These are phyloP conservation scores for Burhinus bistriatus DNA, from an alignment of 2,113 vertebrate species.

Conservation along the genomic window DNA sequence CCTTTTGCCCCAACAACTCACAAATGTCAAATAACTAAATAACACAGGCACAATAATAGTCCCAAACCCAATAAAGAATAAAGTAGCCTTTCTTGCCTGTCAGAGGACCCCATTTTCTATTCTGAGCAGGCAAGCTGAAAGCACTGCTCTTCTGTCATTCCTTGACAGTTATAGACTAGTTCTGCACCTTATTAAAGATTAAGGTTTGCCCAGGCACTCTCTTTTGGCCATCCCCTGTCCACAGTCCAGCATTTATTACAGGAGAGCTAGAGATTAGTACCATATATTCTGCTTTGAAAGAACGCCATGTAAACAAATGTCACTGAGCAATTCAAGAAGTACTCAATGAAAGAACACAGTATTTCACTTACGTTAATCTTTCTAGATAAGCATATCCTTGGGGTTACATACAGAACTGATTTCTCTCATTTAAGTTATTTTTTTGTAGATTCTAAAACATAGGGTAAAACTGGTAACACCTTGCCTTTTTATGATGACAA, in stretches of 20 bases:
- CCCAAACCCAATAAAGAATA: conserved; percentile 19
- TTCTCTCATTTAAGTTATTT: not conserved
- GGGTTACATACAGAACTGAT: not conserved
- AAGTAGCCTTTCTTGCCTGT: conserved; percentile 31
- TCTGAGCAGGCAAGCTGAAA: conserved; percentile 69
- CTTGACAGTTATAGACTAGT: conserved; percentile 79
- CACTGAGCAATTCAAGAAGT: not conserved
- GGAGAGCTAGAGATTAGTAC: conserved; percentile 57
- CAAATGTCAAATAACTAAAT: conserved; percentile 40
- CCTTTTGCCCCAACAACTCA: not conserved
- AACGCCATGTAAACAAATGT: not conserved
- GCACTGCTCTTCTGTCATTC: conserved; percentile 64
- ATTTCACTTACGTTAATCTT: not conserved
- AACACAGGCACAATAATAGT: conserved; percentile 30
- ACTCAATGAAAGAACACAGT: not conserved
- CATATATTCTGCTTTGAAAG: conserved; percentile 24
- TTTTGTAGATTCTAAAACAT: not conserved
- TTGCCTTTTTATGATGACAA: not conserved
- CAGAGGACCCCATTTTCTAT: conserved; percentile 66
- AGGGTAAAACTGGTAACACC: not conserved
- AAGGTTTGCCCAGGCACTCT: conserved; percentile 70
- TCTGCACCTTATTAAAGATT: conserved; percentile 80
- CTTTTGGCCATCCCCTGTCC: conserved; percentile 64
- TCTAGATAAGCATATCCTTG: no score
- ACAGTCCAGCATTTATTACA: conserved; percentile 67